Evolutionary conservation across 2,113 vertebrate genomes (phyloP).

Genomic region (Corydoras maculifer): DNA sequence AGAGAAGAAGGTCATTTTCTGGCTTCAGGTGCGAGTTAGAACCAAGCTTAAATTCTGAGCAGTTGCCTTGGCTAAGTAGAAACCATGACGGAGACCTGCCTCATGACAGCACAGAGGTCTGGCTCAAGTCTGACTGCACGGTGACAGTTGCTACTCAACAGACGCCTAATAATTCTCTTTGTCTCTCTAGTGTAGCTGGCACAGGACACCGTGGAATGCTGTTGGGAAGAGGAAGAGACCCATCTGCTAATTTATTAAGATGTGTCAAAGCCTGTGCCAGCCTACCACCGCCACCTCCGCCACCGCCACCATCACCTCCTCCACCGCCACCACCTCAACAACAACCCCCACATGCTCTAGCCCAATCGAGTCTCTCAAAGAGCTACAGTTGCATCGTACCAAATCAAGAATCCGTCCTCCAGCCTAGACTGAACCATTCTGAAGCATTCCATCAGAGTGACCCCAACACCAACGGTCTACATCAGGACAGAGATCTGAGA

Average conservation of each 20-base stretch:
- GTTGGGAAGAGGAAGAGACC: constrained; percentile 75
- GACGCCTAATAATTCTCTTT: constrained; percentile 81
- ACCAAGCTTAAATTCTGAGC: constrained; percentile 50
- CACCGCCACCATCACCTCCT: constrained; percentile 47
- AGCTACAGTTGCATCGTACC: constrained; percentile 76
- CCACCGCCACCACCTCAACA: constrained; percentile 45
- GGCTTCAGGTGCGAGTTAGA: constrained; percentile 56
- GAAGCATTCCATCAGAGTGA: constrained; percentile 66
- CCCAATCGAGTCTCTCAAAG: constrained; percentile 69
- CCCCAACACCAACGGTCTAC: constrained; percentile 68
- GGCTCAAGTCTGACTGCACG: constrained; percentile 55
- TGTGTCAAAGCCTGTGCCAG: constrained; percentile 74
- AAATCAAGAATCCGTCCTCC: constrained; percentile 73
- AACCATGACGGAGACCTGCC: constrained; percentile 43
- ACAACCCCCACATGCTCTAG: constrained; percentile 47
- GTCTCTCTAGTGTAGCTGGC: constrained; percentile 88
- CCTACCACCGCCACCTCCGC: constrained; percentile 51
- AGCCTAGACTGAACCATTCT: constrained; percentile 74
- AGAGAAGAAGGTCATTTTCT: constrained; percentile 63
- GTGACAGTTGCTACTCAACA: constrained; percentile 56
- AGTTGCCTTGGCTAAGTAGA: constrained; percentile 51
- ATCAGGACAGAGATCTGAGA: constrained; percentile 72
- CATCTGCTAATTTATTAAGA: constrained; percentile 80
- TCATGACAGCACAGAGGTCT: constrained; percentile 57
- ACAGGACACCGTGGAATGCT: constrained; percentile 80